Evolutionary conservation across 2,797 vertebrate genomes (phyloP).

Genomic region (Vultur gryphus): DNA sequence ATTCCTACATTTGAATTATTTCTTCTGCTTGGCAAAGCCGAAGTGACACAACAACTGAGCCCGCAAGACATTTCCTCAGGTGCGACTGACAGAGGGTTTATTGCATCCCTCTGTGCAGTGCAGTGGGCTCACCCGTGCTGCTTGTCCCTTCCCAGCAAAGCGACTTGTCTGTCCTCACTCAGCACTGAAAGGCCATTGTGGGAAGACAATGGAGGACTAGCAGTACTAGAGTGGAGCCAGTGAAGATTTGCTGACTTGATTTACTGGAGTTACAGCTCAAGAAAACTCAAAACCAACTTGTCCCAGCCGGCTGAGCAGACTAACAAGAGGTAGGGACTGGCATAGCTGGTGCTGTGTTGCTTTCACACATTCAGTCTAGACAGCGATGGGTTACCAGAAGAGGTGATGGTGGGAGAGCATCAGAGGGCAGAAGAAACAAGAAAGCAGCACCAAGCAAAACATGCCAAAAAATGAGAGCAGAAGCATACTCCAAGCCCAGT

Average conservation of each 20-base stretch:
- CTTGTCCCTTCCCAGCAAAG: not conserved
- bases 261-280: not conserved
- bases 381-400: not conserved
- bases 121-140: not conserved
- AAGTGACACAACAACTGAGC: not conserved
- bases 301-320: not conserved
- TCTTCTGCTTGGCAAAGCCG: not conserved
- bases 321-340: not conserved
- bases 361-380: not conserved
- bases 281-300: not conserved
- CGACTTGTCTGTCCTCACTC: not conserved
- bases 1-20: not conserved
- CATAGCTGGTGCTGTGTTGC: not conserved
- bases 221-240: too few relatives aligned
- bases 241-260: not conserved
- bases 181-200: not conserved
- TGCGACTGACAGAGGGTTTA: not conserved
- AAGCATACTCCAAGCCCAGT: fast-evolving
- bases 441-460: not conserved
- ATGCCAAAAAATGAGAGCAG: not conserved
- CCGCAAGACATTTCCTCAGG: not conserved
- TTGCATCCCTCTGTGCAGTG: not conserved
- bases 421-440: not conserved
- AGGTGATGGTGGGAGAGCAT: not conserved
- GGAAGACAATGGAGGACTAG: not conserved